These are phyloP conservation scores for Bombus huntii DNA, from an alignment of 1,140 invertebrate genomes.

Conservation along the genomic window DNA sequence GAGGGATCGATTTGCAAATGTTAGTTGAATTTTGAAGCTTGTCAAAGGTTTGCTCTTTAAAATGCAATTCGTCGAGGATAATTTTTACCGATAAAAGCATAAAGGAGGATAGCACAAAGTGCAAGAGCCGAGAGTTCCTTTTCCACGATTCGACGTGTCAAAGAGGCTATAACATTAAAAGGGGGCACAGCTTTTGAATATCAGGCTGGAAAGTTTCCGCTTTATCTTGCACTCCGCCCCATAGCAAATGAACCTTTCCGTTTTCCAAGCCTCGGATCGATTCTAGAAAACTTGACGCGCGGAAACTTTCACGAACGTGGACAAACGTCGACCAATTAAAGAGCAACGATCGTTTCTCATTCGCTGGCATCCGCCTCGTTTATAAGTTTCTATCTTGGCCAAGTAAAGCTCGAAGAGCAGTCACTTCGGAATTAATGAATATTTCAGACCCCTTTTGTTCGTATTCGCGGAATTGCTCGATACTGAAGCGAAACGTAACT, in stretches of 20 bases:
- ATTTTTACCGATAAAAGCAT: background rate
- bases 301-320: slow-evolving; percentile 1
- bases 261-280: slow-evolving; percentile 7
- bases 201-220: slow-evolving; percentile 1
- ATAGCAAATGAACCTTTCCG: slow-evolving; percentile 26
- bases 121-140: background rate
- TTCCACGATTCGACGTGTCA: background rate
- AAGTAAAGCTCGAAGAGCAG: background rate
- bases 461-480: background rate
- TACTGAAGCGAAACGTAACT: background rate
- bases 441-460: background rate
- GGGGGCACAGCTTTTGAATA: slow-evolving; percentile 17
- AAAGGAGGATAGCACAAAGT: background rate
- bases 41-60: background rate
- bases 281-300: background rate
- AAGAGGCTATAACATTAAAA: slow-evolving; percentile 22
- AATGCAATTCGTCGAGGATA: slow-evolving; percentile 11
- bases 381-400: slow-evolving; percentile 5
- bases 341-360: background rate
- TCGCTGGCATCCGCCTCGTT: background rate
- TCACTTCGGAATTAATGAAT: slow-evolving; percentile 23
- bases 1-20: slow-evolving; percentile 4
- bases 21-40: background rate
- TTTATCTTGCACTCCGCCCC: background rate
- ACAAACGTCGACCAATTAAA: slow-evolving; percentile 25